Base-by-base conservation (phyloP, 2,797 vertebrate species). In the Semotilus atromaculatus region DNA sequence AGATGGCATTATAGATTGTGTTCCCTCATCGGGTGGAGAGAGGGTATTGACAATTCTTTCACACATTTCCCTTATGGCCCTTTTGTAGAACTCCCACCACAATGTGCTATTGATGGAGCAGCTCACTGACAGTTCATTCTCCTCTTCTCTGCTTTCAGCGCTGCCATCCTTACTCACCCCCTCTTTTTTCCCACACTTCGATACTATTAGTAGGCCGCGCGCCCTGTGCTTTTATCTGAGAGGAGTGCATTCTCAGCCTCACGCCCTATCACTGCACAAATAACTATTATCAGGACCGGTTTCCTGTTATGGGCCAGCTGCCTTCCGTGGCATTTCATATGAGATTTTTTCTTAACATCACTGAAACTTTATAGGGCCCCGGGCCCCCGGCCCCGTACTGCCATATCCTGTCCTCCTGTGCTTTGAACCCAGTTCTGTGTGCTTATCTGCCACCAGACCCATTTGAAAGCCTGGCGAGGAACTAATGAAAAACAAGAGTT, bases 101-200 rank as follows among this genome's bases (percentile, higher is more conserved):
- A 60, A 70, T 80, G 23, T 38, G 23, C 62, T 87, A 45, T 77
- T 84, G 86, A 84, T 62, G 51, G 64, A 76, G 34, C 70, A 58
- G 67, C 76, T 83, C 60, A 68, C 64, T 72, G 77, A 72, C 82
- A 84, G 64, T 85, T 85, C 51, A 79, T 70, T 70, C 66, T 71
- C 48, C n/a, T 62, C 14, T 53, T 38, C 29, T 80, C 51, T 62
- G 16, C 77, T 77, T 75, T 76, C 72, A 83, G 64, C 5, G 4
- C 62, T 45, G 74, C 48, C 38, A 45, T 78, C 51, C 45, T 77
- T 43, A 77, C 38, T 84, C 74, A 84, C 82, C 74, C 72, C 51
- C 53, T 40, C 36, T 70, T 78, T 83, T 51, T 83, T 83, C 74
- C 26, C 21, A 36, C 43, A 66, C 31, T 62, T 82, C 31, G 51